Percentiles rank a stretch among this genome's conserved stretches.
Evolutionary conservation across 1,140 invertebrate species (phyloP).

Genomic region (Musca domestica): DNA sequence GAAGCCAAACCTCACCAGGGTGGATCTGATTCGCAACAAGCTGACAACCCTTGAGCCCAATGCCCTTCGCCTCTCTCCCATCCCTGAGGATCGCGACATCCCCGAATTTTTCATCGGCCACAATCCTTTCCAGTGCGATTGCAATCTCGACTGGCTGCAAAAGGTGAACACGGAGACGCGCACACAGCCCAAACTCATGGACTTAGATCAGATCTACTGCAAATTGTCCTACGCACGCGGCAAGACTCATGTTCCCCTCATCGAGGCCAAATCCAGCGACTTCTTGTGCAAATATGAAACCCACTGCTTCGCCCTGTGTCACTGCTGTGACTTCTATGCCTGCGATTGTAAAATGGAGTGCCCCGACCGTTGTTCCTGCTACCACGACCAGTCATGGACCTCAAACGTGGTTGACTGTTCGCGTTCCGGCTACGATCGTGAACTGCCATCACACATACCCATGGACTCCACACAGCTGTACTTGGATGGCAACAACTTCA

Average conservation of each 20-base stretch:
- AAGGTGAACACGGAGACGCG: constrained; percentile 72
- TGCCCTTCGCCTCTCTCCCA: constrained; percentile 77
- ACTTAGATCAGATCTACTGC: constrained; percentile 84
- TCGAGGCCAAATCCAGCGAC: constrained; percentile 80
- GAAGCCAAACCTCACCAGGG: constrained; percentile 83
- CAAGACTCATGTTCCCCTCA: constrained; percentile 73
- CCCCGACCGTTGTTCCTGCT: constrained; percentile 86
- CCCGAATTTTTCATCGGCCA: constrained; percentile 89
- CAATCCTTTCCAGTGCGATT: constrained; percentile 89
- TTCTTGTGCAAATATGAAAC: constrained; percentile 89
- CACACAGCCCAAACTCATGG: constrained; percentile 82
- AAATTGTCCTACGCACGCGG: constrained; percentile 82
- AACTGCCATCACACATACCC: constrained; percentile 79
- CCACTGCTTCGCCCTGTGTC: constrained; percentile 86
- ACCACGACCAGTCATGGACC: constrained; percentile 88
- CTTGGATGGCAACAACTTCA: constrained; percentile 83
- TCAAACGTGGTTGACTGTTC: constrained; percentile 91
- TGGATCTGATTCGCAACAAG: constrained; percentile 82
- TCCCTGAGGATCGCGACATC: constrained; percentile 71
- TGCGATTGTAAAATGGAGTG: constrained; percentile 95
- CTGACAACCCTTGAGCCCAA: constrained; percentile 82
- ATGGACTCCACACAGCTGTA: constrained; percentile 91
- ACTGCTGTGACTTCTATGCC: constrained; percentile 91
- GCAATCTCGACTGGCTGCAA: constrained; percentile 69
- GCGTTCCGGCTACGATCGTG: constrained; percentile 67